A percentile compares a stretch with the other conserved stretches of the same genome.
These are phyloP conservation scores for Gryllus longicercus DNA, from an alignment of 2,888 invertebrate species.

Conservation along the genomic window DNA sequence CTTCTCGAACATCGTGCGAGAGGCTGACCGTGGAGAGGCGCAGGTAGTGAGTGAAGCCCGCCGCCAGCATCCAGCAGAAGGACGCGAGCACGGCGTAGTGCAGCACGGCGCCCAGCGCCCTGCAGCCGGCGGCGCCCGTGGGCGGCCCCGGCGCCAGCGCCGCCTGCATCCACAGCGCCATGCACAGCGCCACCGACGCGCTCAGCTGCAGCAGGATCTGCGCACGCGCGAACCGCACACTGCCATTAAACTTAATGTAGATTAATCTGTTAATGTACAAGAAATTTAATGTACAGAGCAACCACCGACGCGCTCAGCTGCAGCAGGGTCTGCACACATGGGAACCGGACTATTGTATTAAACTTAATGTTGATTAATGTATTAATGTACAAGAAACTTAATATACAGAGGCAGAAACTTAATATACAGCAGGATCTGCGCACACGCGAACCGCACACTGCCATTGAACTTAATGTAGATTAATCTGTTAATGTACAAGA, in stretches of 20 bases:
- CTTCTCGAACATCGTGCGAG: no score
- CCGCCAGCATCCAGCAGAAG: constrained; percentile 71
- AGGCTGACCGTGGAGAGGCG: constrained; percentile 59
- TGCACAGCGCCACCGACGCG: neutral
- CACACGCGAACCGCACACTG: no score
- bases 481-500: no score
- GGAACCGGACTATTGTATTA: no score
- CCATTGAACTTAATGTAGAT: no score
- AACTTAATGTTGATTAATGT: no score
- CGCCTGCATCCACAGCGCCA: neutral
- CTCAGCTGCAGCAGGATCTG: neutral
- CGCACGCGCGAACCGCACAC: neutral
- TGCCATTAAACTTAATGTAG: no score
- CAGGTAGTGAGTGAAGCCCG: constrained; percentile 64
- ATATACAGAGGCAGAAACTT: no score
- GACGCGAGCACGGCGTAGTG: constrained; percentile 66
- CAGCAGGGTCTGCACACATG: neutral
- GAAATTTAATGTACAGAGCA: no score
- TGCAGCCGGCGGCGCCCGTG: neutral
- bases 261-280: no score
- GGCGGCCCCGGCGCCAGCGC: neutral
- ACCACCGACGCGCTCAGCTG: neutral
- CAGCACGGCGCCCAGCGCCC: constrained; percentile 54
- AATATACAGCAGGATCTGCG: no score
- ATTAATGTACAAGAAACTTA: no score